Evolutionary conservation across 2,797 vertebrate species (phyloP).

Genomic region (Siniperca obscura): DNA sequence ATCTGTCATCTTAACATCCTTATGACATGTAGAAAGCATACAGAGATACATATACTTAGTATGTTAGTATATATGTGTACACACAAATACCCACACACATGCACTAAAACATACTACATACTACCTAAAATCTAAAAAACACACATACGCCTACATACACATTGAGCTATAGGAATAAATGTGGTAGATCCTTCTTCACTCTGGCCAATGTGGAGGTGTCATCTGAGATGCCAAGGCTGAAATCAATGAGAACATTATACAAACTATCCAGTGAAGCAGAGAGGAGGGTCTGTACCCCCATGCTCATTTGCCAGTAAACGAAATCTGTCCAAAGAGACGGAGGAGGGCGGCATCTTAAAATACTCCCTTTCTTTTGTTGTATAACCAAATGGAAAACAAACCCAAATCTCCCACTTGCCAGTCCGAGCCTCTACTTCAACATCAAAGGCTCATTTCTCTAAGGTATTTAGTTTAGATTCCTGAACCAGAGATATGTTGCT

Average conservation of each 20-base stretch:
- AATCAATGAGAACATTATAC: constrained; percentile 66
- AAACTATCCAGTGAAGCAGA: constrained; percentile 54
- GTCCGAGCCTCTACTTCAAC: constrained; percentile 22
- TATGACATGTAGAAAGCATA: neutral
- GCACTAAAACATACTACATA: neutral
- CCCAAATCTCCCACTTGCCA: constrained; percentile 41
- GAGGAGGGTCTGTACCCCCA: constrained; percentile 47
- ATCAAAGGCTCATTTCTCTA: constrained; percentile 36
- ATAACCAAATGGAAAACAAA: constrained; percentile 48
- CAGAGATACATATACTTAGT: neutral
- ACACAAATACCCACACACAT: constrained; percentile 8
- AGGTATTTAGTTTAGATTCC: constrained; percentile 20
- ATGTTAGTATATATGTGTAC: neutral
- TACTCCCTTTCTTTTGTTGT: constrained; percentile 57
- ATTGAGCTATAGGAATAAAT: constrained; percentile 61
- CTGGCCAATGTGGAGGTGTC: constrained; percentile 64
- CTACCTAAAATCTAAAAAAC: neutral
- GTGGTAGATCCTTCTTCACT: constrained; percentile 66
- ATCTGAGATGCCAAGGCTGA: constrained; percentile 59
- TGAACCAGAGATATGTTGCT: neutral
- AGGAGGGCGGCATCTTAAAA: constrained; percentile 61
- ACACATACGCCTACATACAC: constrained; percentile 20
- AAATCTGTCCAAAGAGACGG: constrained; percentile 59
- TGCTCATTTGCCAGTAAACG: constrained; percentile 54
- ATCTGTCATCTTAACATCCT: constrained; percentile 35